Conservation (phyloP, 2,113 vertebrate species). For the Struthidea cinerea region DNA sequence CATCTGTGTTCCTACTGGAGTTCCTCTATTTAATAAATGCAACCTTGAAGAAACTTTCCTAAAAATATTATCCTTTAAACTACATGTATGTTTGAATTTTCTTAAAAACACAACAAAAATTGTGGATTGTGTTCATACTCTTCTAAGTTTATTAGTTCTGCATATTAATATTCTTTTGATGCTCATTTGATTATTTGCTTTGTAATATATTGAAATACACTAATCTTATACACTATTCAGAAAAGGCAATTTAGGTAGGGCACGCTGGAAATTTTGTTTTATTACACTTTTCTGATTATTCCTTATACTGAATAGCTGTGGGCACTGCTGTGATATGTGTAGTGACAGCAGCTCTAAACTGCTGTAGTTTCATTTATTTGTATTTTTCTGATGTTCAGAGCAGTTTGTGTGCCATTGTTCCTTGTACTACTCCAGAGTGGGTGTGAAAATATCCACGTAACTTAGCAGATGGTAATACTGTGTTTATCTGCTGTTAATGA, state of each 20-base stretch:
- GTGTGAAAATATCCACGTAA: not conserved
- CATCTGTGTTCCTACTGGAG: not conserved
- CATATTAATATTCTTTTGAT: not conserved
- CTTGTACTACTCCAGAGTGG: not conserved
- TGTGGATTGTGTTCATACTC: not conserved
- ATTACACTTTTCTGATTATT: not conserved
- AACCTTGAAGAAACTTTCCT: not conserved
- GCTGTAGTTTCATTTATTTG: not conserved
- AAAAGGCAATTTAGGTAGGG: not conserved
- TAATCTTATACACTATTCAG: not conserved
- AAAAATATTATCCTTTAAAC: not conserved
- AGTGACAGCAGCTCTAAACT: not conserved
- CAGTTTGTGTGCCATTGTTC: not conserved
- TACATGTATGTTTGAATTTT: not conserved
- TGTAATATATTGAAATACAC: not conserved
- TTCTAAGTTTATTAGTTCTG: not conserved
- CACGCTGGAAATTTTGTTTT: not conserved
- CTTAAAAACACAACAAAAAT: not conserved
- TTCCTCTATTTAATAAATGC: not conserved
- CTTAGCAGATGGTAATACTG: not conserved
- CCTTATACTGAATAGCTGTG: not conserved
- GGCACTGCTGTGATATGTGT: not conserved
- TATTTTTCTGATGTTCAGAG: not conserved
- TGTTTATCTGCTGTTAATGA: not conserved
- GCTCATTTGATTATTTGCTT: not conserved